Evolutionary conservation across 2,113 vertebrate genomes (phyloP), one percentile per base, ranked within the genome.

Genomic region (Bubo bubo): DNA sequence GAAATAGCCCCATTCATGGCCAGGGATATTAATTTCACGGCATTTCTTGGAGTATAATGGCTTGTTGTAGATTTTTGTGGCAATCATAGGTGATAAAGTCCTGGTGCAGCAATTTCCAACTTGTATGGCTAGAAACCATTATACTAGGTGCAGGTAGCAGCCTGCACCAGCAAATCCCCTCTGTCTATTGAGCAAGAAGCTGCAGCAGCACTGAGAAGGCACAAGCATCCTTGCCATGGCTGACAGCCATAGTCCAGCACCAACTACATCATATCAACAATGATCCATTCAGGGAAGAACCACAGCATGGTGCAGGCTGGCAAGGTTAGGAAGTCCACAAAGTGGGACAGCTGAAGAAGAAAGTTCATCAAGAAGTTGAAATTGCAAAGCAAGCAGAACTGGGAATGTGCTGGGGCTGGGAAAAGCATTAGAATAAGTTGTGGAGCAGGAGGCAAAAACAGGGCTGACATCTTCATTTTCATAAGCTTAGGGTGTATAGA

Each of bases 21-120:
- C 8, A 71, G 39, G 14, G 5, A 62, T 20, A 62, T 17, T 3
- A 41, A 17, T n/a, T 23, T 71, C 9, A 9, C n/a, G 27, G 14
- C 28, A 41, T 77, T 81, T 80, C 14, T 26, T 3, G 2, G 30
- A 23, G 5, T 59, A 6, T 12, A 34, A 9, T 39, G 34, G 22
- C 13, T 59, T 35, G 6, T 8, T 28, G 27, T 39, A 22, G 18
- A 18, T 55, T 84, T 83, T 39, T 76, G 32, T 30, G 14, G 49
- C 7, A 35, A 4, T 7, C 1, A 0, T 13, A 86, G 27, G 9
- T 2, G 8, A 43, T 12, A 24, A n/a, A 72, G 30, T 49, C 6
- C 30, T 41, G 43, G 34, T 6, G 2, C 27, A 90, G 37, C 15
- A 24, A 14, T 18, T 89, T 73, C 50, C n/a, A 45, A 10, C 12